Base-by-base conservation (phyloP, 2,113 vertebrate genomes). In the Mus musculus region DNA sequence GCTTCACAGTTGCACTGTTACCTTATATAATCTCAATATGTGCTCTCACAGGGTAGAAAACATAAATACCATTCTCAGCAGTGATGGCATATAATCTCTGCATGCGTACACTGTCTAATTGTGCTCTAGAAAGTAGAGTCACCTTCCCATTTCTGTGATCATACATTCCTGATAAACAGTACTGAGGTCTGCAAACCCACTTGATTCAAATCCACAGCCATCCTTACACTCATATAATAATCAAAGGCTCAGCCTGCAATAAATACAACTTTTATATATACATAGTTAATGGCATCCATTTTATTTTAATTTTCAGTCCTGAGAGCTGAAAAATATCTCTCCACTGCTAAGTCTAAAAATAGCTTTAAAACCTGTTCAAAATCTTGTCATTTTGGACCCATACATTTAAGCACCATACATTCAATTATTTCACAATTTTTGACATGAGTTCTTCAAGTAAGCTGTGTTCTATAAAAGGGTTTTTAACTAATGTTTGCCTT, bases 211-310 rank as follows among this genome's bases (percentile, higher is more conserved):
- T 96, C 98, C 99, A 98, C 99, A 99, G 97, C 98, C 98, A 98
- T 99, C 98, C 97, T 98, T 99, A 97, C 99, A 99, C 97, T 99
- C 98, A 65, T 65, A 97, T 99, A 99, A 96, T 99, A 99, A 96
- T 99, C 99, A 99, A 99, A 99, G 99, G 99, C 14, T 28, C 5
- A 84, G 14, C 8, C 24, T 28, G 12, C 26, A 13, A 24, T 7
- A 26, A 28, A 39, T 14, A 30, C 14, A 3, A 99, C 99, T 99
- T 99, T 99, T 99, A 99, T 99, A 99, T 99, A 99, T 99, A 99
- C 99, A 99, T 99, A 99, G 99, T 2, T 33, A 99, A 99, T 99
- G 99, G 99, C 99, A 99, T 99, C 99, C 99, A 99, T 99, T 99
- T 99, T 99, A 99, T 99, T 99, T 99, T 99, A 99, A 99, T 99